Conservation (phyloP, 1,140 invertebrate genomes). For the Contarinia nasturtii region DNA sequence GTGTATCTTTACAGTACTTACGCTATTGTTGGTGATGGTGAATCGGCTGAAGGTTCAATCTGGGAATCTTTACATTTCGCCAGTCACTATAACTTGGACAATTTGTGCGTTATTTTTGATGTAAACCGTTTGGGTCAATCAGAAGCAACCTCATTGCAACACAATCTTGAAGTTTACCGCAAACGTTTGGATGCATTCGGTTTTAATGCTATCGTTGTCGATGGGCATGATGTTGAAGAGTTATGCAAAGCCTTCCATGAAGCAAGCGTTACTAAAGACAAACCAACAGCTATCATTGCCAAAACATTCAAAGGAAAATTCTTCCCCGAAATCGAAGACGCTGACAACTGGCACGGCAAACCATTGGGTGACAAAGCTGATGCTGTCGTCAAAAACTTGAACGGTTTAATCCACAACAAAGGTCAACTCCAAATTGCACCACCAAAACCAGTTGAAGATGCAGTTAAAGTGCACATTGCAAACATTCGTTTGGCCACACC, state of each 20-base stretch:
- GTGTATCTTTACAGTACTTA: constrained; percentile 66
- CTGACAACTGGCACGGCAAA: constrained; percentile 96
- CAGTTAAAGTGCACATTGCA: constrained; percentile 47
- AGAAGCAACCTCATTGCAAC: constrained; percentile 80
- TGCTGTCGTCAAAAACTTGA: constrained; percentile 51
- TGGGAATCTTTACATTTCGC: constrained; percentile 97
- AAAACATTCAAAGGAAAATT: constrained; percentile 93
- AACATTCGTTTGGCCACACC: constrained; percentile 64
- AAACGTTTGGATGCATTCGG: constrained; percentile 83
- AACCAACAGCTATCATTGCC: constrained; percentile 83
- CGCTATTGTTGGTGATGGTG: constrained; percentile 92
- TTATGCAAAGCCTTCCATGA: constrained; percentile 74
- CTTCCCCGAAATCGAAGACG: constrained; percentile 76
- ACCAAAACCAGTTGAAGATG: constrained; percentile 45
- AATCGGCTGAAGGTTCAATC: constrained; percentile 93
- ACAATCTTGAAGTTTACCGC: constrained; percentile 78
- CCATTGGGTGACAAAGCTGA: constrained; percentile 67
- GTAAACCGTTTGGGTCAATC: constrained; percentile 95
- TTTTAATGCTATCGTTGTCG: constrained; percentile 78
- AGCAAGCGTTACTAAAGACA: constrained; percentile 52
- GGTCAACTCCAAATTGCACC: constrained; percentile 34
- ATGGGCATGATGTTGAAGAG: constrained; percentile 90
- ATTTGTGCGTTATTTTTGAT: constrained; percentile 92
- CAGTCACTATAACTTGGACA: constrained; percentile 87
- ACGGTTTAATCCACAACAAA: constrained; percentile 40